Conservation (phyloP, 2,888 invertebrate species). For the Microdon myrmicae region DNA sequence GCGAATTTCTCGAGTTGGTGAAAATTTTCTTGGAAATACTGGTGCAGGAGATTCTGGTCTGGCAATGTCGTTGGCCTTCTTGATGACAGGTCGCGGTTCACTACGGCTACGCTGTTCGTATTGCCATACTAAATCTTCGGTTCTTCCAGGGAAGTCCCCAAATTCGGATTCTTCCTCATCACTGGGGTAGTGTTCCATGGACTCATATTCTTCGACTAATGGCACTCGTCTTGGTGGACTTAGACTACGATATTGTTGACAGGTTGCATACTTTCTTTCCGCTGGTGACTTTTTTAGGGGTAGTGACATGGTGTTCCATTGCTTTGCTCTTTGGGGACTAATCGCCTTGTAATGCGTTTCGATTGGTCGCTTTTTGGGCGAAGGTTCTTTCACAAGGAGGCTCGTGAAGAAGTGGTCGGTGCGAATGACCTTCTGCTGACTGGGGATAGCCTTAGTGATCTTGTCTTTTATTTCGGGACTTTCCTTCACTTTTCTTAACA, state of each 20-base stretch:
- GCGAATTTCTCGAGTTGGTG: conserved; percentile 62
- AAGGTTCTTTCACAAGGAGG: conserved; percentile 72
- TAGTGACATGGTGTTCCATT: conserved; percentile 72
- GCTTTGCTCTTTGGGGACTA: conserved; percentile 76
- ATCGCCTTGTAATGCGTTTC: conserved; percentile 69
- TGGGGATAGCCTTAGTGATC: conserved; percentile 70
- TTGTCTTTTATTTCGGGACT: conserved; percentile 63
- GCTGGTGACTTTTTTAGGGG: conserved; percentile 76
- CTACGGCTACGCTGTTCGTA: conserved; percentile 71
- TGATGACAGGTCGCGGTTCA: conserved; percentile 70
- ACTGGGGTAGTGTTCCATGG: conserved; percentile 26
- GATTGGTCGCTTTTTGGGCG: conserved; percentile 58
- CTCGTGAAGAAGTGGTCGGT: conserved; percentile 78
- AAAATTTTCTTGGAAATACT: conserved; percentile 55
- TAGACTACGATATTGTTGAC: conserved; percentile 67
- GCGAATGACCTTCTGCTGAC: conserved; percentile 71
- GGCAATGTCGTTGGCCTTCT: conserved; percentile 55
- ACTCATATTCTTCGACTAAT: conserved; percentile 25
- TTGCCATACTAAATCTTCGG: conserved; percentile 64
- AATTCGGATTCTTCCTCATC: conserved; percentile 59
- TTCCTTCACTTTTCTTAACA: conserved; percentile 55
- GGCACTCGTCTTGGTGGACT: conserved; percentile 54
- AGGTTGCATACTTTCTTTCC: conserved; percentile 75
- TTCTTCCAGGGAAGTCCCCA: conserved; percentile 60
- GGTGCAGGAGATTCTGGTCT: conserved; percentile 56